These are phyloP conservation scores for Coreius guichenoti DNA, from an alignment of 2,797 vertebrate genomes.

Conservation along the genomic window DNA sequence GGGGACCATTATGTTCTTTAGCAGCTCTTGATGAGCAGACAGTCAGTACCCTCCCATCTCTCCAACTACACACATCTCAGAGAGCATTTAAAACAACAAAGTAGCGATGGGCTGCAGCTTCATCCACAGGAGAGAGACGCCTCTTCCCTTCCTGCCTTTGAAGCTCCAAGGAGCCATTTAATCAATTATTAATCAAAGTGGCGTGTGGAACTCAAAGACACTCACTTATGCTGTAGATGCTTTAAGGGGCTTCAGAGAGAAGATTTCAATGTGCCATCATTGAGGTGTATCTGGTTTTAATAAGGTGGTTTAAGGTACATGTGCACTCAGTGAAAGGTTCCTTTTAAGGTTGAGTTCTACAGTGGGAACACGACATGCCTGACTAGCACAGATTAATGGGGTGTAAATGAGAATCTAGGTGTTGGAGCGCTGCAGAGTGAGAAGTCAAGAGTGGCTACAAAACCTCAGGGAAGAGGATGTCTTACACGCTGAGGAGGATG, in stretches of 20 bases:
- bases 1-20: constrained; percentile 37
- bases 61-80: constrained; percentile 76
- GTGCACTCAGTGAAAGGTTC: constrained; percentile 54
- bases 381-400: constrained; percentile 58
- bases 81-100: constrained; percentile 97
- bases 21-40: constrained; percentile 75
- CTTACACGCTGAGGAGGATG: constrained; percentile 38
- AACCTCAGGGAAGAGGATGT: constrained; percentile 36
- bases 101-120: constrained; percentile 90
- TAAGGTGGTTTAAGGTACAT: constrained; percentile 62
- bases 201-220: constrained; percentile 91
- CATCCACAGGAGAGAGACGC: constrained; percentile 85
- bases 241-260: constrained; percentile 47
- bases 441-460: constrained; percentile 26
- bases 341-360: constrained; percentile 63
- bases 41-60: constrained; percentile 68
- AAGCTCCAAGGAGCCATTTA: constrained; percentile 90
- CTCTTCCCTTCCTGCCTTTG: constrained; percentile 95
- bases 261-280: constrained; percentile 54
- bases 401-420: constrained; percentile 52
- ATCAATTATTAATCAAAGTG: constrained; percentile 99
- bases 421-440: constrained; percentile 41
- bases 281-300: constrained; percentile 68
- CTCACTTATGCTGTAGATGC: constrained; percentile 76
- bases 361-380: constrained; percentile 58